Evolutionary conservation across 2,888 invertebrate species (phyloP).

Genomic region (Pasiphila rectangulata): DNA sequence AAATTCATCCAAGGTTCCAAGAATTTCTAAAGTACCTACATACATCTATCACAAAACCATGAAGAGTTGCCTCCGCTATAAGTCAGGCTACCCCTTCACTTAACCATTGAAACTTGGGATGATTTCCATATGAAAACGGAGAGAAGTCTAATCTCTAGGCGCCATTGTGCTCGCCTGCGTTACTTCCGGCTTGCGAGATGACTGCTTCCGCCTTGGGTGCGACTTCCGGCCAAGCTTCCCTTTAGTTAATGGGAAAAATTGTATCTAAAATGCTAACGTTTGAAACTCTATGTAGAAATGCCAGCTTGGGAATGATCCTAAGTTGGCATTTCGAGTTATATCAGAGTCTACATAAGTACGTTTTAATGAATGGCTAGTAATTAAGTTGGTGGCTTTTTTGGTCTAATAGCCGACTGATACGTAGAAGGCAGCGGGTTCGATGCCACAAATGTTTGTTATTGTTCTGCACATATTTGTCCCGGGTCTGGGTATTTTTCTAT

Average conservation of each 20-base stretch:
- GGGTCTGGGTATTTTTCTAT: no score
- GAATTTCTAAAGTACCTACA: constrained; percentile 4
- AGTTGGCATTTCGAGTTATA: no score
- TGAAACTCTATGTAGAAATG: no score
- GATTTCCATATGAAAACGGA: constrained; percentile 37
- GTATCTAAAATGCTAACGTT: constrained; percentile 1
- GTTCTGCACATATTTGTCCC: no score
- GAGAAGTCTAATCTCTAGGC: constrained; percentile 37
- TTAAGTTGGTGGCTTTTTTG: no score
- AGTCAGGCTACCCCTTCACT: constrained; percentile 18
- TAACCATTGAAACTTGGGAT: constrained; percentile 27
- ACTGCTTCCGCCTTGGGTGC: constrained; percentile 44
- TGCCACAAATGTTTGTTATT: no score
- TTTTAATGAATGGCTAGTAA: no score
- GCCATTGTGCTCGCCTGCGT: constrained; percentile 52
- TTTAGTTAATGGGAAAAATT: constrained; percentile 24
- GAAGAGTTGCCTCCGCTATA: constrained; percentile 18
- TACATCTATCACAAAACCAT: constrained; percentile 21
- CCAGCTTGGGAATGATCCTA: no score
- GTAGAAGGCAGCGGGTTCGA: no score
- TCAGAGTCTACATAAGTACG: no score
- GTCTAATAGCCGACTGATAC: no score
- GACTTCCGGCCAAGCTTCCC: constrained; percentile 44
- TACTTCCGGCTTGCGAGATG: constrained; percentile 50
- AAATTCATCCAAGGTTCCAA: constrained; percentile 3